Conservation (phyloP, 1,140 invertebrate species). For the Gonioctena quinquepunctata region DNA sequence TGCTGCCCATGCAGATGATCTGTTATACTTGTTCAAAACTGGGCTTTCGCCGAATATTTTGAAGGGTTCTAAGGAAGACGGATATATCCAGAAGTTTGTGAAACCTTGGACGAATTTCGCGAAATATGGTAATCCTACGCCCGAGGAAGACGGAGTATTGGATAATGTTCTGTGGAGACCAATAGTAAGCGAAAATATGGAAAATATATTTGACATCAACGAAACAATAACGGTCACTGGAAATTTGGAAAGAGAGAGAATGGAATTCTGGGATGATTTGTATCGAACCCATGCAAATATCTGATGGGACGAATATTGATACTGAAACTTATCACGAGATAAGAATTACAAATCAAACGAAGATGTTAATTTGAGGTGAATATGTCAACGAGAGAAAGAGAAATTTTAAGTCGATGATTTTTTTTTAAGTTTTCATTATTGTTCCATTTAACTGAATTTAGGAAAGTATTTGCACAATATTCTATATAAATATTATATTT, state of each 20-base stretch:
- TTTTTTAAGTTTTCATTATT: too few species aligned
- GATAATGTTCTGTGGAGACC: slow-evolving; percentile 57
- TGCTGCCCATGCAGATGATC: slow-evolving; percentile 68
- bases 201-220: slow-evolving; percentile 1
- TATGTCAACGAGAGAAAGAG: too few species aligned
- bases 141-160: slow-evolving; percentile 42
- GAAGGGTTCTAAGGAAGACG: slow-evolving; percentile 47
- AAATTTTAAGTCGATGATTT: too few species aligned
- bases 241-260: slow-evolving; percentile 34
- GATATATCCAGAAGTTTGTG: slow-evolving; percentile 51
- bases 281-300: too few species aligned
- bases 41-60: slow-evolving; percentile 51
- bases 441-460: too few species aligned
- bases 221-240: slow-evolving; percentile 24
- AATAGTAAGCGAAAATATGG: slow-evolving; percentile 51
- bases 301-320: too few species aligned
- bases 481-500: too few species aligned
- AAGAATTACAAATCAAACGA: too few species aligned
- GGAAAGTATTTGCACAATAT: too few species aligned
- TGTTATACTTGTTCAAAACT: slow-evolving; percentile 65
- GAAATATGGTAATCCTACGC: slow-evolving; percentile 58
- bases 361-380: too few species aligned
- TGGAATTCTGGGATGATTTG: background rate
- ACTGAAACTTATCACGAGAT: too few species aligned
- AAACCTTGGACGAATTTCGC: slow-evolving; percentile 63